Base-by-base conservation (phyloP, 2,113 vertebrate species). In the Prochilodus magdalenae region DNA sequence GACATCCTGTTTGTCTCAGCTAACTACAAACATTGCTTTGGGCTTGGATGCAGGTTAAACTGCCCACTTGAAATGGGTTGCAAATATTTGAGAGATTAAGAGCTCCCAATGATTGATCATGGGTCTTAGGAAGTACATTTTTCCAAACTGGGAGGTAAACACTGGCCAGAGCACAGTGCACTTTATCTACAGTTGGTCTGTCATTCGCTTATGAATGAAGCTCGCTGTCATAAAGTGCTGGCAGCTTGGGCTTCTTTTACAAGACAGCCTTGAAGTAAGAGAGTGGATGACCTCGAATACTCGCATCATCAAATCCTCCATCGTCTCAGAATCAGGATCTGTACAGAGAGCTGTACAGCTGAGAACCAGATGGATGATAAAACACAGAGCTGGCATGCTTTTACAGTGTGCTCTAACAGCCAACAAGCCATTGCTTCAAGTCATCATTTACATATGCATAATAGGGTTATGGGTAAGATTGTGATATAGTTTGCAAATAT, bases 51-150 rank as follows among this genome's bases (percentile, higher is more conserved):
- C 70, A 24, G 29, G 63, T 72, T 47, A 55, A 69, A 74, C 36
- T 14, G 70, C n/a, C 24, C 51, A 62, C 57, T 73, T 33, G 65
- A 83, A 83, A 69, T n/a, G 73, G 44, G 55, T 65, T 47, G 49
- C 62, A 59, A 79, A 84, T 72, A 63, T 81, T 75, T 75, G 74
- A 60, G 62, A 27, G 78, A 77, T 81, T 60, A 74, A 63, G 47
- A 81, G 82, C 78, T 81, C 77, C 30, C 51, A 29, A 40, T 84
- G 69, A 81, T 70, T 80, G 74, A 83, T 81, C 40, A 55, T 70
- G 55, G 63, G 29, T 84, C 62, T 73, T 57, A 74, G 53, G 27
- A 51, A 22, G 51, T 67, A 70, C 51, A 26, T 75, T 85, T 82
- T 80, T 76, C 16, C 51, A 15, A 53, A n/a, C 47, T 10, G 26